These are phyloP conservation scores for Erebia palarica DNA, from an alignment of 2,888 invertebrate genomes.

Conservation along the genomic window DNA sequence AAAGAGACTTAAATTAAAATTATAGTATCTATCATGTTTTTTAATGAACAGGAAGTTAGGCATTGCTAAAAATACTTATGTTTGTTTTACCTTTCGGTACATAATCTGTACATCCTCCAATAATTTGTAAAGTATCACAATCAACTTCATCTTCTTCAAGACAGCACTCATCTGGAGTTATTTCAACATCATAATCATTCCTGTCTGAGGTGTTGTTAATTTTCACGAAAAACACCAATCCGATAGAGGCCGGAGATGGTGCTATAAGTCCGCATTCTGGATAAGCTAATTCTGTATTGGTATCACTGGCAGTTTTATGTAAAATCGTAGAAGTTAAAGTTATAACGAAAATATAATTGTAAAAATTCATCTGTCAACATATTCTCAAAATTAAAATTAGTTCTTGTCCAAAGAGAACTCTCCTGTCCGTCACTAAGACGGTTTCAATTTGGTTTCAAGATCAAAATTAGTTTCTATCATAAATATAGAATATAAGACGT, in stretches of 20 bases:
- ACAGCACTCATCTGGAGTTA: conserved; percentile 63
- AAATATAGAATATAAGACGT: too few species aligned
- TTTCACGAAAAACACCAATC: conserved; percentile 53
- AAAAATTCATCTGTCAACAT: conserved; percentile 61
- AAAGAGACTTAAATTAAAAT: too few species aligned
- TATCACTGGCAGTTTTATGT: conserved; percentile 41
- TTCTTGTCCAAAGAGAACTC: background rate
- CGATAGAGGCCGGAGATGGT: conserved; percentile 50
- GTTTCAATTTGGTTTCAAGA: too few species aligned
- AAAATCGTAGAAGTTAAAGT: conserved; percentile 48
- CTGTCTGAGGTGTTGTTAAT: conserved; percentile 57
- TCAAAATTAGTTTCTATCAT: too few species aligned
- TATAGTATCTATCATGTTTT: too few species aligned
- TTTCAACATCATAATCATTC: conserved; percentile 54
- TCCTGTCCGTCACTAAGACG: too few species aligned
- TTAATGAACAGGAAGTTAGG: background rate
- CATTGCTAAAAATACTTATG: background rate
- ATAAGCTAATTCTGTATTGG: conserved; percentile 47
- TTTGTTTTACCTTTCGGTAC: conserved; percentile 53
- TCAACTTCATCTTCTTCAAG: conserved; percentile 48
- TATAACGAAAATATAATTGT: conserved; percentile 58
- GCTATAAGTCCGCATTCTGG: conserved; percentile 48
- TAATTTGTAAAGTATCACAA: conserved; percentile 57
- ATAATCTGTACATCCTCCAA: conserved; percentile 52
- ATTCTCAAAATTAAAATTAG: conserved; percentile 11